Conservation (phyloP, 2,888 invertebrate genomes). For the Chirona hameri region DNA sequence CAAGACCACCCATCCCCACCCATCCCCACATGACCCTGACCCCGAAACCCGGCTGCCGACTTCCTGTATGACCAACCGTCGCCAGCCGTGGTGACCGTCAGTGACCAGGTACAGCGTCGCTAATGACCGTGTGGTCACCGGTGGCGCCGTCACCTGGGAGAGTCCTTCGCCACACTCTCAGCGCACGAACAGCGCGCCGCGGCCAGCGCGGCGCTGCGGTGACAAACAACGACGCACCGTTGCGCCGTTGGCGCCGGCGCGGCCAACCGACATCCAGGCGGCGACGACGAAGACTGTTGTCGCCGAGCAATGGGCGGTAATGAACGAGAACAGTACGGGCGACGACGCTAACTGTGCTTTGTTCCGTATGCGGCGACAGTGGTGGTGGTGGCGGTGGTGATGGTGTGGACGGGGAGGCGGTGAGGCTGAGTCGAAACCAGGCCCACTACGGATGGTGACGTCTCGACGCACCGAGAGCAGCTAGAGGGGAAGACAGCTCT, state of each 20-base stretch:
- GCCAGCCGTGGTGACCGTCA: not conserved
- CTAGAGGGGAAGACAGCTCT: no score
- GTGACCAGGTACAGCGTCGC: not conserved
- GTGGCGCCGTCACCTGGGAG: not conserved
- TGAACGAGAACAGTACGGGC: not conserved
- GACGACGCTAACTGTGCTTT: not conserved
- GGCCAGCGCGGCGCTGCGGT: not conserved
- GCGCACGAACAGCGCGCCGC: no score
- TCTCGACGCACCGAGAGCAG: no score
- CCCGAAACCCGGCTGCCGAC: not conserved
- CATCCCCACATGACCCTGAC: not conserved
- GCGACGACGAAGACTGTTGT: not conserved
- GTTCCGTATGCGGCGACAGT: not conserved
- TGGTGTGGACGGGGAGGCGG: not conserved
- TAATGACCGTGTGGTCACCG: not conserved
- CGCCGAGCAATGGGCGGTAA: not conserved
- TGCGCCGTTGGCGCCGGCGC: not conserved
- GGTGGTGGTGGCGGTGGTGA: not conserved
- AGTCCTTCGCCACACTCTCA: not conserved
- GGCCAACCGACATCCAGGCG: not conserved
- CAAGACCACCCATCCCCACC: not conserved
- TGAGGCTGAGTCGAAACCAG: not conserved
- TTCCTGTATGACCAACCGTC: not conserved
- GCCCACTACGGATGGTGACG: not conserved
- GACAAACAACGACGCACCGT: not conserved